Evolutionary conservation across 2,797 vertebrate species (phyloP).

Genomic region (Euthynnus affinis): DNA sequence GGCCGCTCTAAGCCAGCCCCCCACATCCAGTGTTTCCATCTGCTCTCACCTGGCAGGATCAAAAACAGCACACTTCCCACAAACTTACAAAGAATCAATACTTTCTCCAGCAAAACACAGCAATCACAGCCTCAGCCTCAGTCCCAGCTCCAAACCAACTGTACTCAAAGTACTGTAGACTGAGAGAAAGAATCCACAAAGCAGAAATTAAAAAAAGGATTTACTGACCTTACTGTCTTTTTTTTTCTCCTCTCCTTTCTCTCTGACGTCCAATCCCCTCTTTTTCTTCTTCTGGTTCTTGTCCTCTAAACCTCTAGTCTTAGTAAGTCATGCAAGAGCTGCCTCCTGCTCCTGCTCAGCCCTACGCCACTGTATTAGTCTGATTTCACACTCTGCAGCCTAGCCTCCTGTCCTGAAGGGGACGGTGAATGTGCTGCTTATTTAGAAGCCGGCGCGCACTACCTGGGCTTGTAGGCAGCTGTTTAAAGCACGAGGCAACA

Average conservation of each 20-base stretch:
- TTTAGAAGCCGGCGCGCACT: slow-evolving; percentile 86
- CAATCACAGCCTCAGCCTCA: slow-evolving; percentile 68
- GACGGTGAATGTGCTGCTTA: slow-evolving; percentile 88
- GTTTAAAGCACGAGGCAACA: slow-evolving; percentile 89
- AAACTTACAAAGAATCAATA: slow-evolving; percentile 89
- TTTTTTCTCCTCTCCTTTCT: slow-evolving; percentile 77
- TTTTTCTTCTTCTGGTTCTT: slow-evolving; percentile 78
- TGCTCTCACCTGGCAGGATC: slow-evolving; percentile 85
- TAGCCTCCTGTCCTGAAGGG: slow-evolving; percentile 88
- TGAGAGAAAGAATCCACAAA: slow-evolving; percentile 64
- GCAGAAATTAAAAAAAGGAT: slow-evolving; percentile 77
- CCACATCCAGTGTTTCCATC: slow-evolving; percentile 76
- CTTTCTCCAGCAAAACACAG: slow-evolving; percentile 83
- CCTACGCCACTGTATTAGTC: slow-evolving; percentile 86
- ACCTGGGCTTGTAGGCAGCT: slow-evolving; percentile 88
- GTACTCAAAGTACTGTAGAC: slow-evolving; percentile 72
- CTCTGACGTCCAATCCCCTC: slow-evolving; percentile 84
- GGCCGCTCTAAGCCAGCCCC: slow-evolving; percentile 71
- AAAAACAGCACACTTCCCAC: slow-evolving; percentile 86
- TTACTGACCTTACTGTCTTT: slow-evolving; percentile 88
- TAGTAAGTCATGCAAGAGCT: slow-evolving; percentile 82
- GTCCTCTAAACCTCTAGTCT: slow-evolving; percentile 84
- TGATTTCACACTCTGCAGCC: slow-evolving; percentile 90
- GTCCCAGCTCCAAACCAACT: slow-evolving; percentile 73
- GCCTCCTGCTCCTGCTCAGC: slow-evolving; percentile 81